Evolutionary conservation across 2,113 vertebrate genomes (phyloP), one percentile per base, ranked within the genome.

Genomic region (Opisthocomus hoazin): DNA sequence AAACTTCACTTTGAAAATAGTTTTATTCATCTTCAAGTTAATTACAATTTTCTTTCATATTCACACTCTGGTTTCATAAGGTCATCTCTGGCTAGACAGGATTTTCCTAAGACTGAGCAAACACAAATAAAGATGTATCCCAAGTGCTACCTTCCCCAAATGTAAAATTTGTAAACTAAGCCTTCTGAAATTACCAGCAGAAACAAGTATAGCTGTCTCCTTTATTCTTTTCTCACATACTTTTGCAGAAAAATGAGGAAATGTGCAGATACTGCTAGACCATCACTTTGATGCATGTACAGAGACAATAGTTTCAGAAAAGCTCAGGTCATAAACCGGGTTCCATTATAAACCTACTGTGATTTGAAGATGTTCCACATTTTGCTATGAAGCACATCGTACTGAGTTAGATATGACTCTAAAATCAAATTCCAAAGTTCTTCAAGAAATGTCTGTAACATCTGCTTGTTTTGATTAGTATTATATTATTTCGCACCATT

Each of bases 281-380:
- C n/a, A 41, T 68, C 15, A 20, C 27, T 88, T 63, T 66, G 58
- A n/a, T 66, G 45, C 9, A 30, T 41, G 10, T 48, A 54, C 45
- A 60, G 51, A 70, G 53, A 32, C 14, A 51, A 27, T 34, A 39
- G 15, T 63, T 90, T 92, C 73, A 68, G 37, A 75, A 87, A 48
- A 74, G 20, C 36, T 84, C 22, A 23, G 20, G 3, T 53, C 2
- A 0, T 60, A 69, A 80, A 24, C 10, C 3, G 6, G 1, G 1
- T 51, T 87, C 27, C 7, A 2, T 54, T 87, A 43, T 54, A 63
- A 86, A 81, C 29, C 26, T 69, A 23, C 5, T 30, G 18, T 65
- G 12, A 58, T 88, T 77, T 93, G 60, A 74, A 77, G 58, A 50
- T 45, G 15, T 66, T 53, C 9, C 12, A 36, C 6, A 17, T 68